Evolutionary conservation across 2,797 vertebrate species (phyloP).

Genomic region (Sebastes cheni): DNA sequence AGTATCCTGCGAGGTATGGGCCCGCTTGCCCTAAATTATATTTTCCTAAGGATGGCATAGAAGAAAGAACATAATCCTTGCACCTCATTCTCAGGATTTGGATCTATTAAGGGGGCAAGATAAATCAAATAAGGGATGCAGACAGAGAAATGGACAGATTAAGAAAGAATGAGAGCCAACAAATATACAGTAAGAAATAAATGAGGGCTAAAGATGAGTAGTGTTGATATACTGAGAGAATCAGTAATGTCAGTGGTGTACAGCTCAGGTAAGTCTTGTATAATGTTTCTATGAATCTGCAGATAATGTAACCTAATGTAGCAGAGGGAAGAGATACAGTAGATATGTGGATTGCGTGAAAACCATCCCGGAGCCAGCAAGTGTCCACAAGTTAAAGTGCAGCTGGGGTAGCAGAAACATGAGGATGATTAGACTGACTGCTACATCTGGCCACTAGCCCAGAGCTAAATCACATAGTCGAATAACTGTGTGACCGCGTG

Average conservation of each 20-base stretch:
- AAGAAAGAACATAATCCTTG: conserved; percentile 41
- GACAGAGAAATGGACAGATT: background rate
- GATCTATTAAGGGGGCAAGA: conserved; percentile 15
- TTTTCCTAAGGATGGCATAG: conserved; percentile 55
- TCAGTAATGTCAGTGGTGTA: background rate
- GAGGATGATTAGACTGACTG: conserved; percentile 55
- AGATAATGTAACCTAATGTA: conserved; percentile 49
- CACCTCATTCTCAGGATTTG: conserved; percentile 29
- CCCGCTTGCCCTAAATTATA: conserved; percentile 56
- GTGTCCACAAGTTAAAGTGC: conserved; percentile 42
- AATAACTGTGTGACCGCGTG: conserved; percentile 63
- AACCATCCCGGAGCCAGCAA: conserved; percentile 32
- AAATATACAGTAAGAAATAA: background rate
- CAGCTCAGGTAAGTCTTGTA: conserved; percentile 18
- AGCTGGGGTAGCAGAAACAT: conserved; percentile 46
- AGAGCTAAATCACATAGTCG: conserved; percentile 63
- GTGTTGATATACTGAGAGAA: conserved; percentile 6
- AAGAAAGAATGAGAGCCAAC: background rate
- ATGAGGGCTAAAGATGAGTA: background rate
- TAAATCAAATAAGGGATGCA: conserved; percentile 5
- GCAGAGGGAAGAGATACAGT: background rate
- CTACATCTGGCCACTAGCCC: conserved; percentile 68
- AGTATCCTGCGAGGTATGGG: conserved; percentile 55
- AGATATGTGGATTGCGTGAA: conserved; percentile 35
- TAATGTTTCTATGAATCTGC: conserved; percentile 45